Percentiles rank a stretch among this genome's conserved stretches.
Evolutionary conservation across 2,888 invertebrate genomes (phyloP).

Genomic region (Trimorus sp.): DNA sequence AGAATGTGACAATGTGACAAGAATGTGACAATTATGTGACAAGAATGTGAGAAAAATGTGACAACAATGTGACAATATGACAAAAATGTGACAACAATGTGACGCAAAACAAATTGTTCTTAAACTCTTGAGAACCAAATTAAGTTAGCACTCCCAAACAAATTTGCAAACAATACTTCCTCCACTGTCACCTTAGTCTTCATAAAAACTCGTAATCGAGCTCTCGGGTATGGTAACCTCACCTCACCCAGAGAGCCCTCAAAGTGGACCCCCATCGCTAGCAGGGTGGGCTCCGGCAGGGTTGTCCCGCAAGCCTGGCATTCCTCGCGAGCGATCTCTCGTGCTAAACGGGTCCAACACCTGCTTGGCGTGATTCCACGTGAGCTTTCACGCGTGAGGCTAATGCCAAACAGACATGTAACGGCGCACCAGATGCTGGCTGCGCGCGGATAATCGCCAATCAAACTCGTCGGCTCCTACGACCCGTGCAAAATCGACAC

Average conservation of each 20-base stretch:
- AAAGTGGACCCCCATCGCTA: constrained; percentile 23
- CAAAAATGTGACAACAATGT: too few relatives aligned
- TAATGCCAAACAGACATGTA: constrained; percentile 63
- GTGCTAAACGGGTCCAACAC: constrained; percentile 66
- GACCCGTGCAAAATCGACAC: constrained; percentile 34
- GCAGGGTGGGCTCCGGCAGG: constrained; percentile 16
- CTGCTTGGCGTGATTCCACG: constrained; percentile 71
- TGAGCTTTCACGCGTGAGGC: constrained; percentile 71
- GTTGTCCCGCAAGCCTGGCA: constrained; percentile 49
- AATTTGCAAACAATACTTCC: too few relatives aligned
- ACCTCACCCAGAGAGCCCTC: constrained; percentile 14
- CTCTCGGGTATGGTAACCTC: constrained; percentile 24
- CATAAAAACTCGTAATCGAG: constrained; percentile 20
- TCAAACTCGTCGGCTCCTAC: constrained; percentile 61
- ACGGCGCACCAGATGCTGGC: constrained; percentile 70
- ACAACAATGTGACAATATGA: too few relatives aligned
- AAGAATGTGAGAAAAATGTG: too few relatives aligned
- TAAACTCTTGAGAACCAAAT: too few relatives aligned
- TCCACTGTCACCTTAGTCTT: too few relatives aligned
- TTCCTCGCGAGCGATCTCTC: constrained; percentile 64
- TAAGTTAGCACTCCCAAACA: too few relatives aligned
- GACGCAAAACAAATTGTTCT: too few relatives aligned
- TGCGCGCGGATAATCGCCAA: constrained; percentile 70
- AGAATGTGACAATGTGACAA: too few relatives aligned
- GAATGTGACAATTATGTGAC: too few relatives aligned